Percentiles rank a stretch among this genome's conserved stretches.
Evolutionary conservation across 2,888 invertebrate genomes (phyloP).

Genomic region (Actias luna): DNA sequence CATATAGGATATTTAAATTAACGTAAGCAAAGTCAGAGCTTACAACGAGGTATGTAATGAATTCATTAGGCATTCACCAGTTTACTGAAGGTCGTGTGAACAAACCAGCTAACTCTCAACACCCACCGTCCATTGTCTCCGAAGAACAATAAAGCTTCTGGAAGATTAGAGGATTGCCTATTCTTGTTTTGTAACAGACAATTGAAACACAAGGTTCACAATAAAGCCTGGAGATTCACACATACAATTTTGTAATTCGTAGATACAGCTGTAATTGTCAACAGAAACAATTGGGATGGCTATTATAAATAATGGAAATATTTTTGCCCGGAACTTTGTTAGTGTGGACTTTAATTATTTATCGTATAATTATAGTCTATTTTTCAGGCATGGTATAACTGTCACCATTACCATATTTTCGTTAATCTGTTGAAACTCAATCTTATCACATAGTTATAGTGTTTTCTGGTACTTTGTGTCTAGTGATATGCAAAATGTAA

Average conservation of each 20-base stretch:
- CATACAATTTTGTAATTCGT: constrained; percentile 3
- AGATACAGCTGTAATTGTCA: neutral
- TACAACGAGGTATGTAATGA: constrained; percentile 20
- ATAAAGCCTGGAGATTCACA: constrained; percentile 2
- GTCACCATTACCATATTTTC: too few species aligned
- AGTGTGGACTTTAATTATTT: too few species aligned
- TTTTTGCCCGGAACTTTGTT: too few species aligned
- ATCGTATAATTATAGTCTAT: too few species aligned
- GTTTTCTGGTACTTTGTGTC: too few species aligned
- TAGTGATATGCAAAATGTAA: too few species aligned
- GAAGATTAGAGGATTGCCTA: constrained; percentile 13
- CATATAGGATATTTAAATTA: neutral
- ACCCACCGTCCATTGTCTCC: constrained; percentile 19
- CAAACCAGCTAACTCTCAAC: constrained; percentile 14
- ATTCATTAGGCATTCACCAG: constrained; percentile 47
- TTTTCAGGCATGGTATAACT: too few species aligned
- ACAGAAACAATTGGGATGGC: neutral
- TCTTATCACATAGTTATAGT: too few species aligned
- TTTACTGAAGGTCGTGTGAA: constrained; percentile 36
- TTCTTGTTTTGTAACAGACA: constrained; percentile 9
- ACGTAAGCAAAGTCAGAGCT: neutral
- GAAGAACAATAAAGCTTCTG: constrained; percentile 22
- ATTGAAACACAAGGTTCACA: neutral
- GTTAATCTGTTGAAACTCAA: too few species aligned
- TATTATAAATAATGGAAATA: neutral